Conservation (phyloP, 2,113 vertebrate genomes). For the Crocuta crocuta region DNA sequence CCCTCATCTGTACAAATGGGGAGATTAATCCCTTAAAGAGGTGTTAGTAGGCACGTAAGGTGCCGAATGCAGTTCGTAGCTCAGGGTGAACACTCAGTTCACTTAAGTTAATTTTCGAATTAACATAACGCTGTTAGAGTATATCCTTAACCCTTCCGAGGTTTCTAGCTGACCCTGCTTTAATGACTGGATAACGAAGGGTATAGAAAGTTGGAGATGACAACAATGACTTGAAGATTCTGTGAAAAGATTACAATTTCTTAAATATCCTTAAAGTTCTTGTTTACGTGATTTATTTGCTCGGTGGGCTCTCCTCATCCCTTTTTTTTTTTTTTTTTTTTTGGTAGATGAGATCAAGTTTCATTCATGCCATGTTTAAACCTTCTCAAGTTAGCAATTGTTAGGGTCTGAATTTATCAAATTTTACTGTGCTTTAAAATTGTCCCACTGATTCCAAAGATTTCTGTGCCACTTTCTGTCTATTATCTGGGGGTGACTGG, state of each 20-base stretch:
- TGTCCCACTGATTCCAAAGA: neutral
- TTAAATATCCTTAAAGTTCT: neutral
- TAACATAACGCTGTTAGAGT: neutral
- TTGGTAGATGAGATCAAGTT: neutral
- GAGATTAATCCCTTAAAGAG: neutral
- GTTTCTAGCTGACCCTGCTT: neutral
- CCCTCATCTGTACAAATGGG: neutral
- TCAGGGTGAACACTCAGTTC: neutral
- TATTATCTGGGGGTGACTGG: neutral
- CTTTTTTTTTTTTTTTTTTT: neutral
- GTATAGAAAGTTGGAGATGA: neutral
- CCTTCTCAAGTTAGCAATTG: neutral
- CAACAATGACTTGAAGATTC: neutral
- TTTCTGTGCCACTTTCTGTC: neutral
- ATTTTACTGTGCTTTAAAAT: constrained; percentile 4
- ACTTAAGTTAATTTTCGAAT: neutral
- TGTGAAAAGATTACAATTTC: neutral
- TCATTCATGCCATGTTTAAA: neutral
- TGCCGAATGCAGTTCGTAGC: neutral
- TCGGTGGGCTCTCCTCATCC: neutral
- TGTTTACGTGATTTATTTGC: neutral
- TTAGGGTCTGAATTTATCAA: neutral
- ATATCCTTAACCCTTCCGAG: neutral
- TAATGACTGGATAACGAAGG: neutral
- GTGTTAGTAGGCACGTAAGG: neutral